phyloP scores from a whole-genome alignment of 2,113 vertebrate species.

The Ailuropoda melanoleuca region DNA sequence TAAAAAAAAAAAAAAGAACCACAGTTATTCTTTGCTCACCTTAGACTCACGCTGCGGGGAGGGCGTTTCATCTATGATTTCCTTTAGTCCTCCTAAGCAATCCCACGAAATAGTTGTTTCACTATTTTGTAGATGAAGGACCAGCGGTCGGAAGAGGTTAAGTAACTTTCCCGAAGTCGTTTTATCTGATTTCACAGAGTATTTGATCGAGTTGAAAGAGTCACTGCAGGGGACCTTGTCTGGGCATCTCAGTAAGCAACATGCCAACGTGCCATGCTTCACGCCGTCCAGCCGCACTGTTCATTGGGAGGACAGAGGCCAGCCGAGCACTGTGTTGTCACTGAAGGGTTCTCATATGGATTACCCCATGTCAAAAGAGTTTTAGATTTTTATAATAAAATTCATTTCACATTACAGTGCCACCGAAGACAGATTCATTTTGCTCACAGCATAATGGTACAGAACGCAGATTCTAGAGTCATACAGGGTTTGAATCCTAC shows the following conservation, averaged over 20 bases:
- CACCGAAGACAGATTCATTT: background rate
- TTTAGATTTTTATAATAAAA: background rate
- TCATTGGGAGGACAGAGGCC: background rate
- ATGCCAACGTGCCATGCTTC: background rate
- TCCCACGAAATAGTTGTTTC: background rate
- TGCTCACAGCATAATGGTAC: background rate
- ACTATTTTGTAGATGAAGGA: background rate
- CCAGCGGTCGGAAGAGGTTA: background rate
- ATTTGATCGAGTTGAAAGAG: constrained; percentile 2
- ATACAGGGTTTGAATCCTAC: background rate
- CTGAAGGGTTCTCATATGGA: background rate
- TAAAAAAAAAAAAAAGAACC: background rate
- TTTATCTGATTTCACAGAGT: background rate
- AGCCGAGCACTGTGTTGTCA: background rate
- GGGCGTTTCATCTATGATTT: background rate
- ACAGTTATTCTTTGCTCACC: background rate
- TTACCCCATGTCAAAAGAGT: background rate
- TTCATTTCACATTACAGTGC: background rate
- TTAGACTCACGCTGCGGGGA: background rate
- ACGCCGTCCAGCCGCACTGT: background rate
- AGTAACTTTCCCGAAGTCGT: background rate
- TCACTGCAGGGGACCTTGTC: background rate
- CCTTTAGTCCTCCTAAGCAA: background rate
- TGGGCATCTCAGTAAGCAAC: background rate
- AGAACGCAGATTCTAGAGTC: background rate